Evolutionary conservation across 1,140 invertebrate species (phyloP).

Genomic region (Pseudobourletiella spinata): DNA sequence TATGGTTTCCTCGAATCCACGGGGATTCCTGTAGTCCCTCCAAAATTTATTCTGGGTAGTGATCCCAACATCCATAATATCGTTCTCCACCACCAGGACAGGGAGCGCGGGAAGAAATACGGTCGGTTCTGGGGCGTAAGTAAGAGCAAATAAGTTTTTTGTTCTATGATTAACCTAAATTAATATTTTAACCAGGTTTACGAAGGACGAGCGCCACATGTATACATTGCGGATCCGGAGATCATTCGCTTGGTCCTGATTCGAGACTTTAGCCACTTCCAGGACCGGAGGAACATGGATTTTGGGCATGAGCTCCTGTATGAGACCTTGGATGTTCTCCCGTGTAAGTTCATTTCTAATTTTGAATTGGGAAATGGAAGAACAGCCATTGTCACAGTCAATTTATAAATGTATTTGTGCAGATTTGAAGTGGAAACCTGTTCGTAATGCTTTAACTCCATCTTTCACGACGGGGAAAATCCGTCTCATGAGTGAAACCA

Average conservation of each 20-base stretch:
- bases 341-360: not conserved
- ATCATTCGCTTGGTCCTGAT: conserved; percentile 10
- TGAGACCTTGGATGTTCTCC: conserved; percentile 13
- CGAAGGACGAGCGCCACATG: not conserved
- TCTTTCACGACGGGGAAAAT: conserved; percentile 16
- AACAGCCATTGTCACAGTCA: no score
- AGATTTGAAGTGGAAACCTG: conserved; percentile 41
- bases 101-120: conserved; percentile 4
- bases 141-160: no score
- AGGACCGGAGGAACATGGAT: conserved; percentile 5
- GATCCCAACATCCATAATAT: conserved; percentile 12
- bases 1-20: conserved; percentile 14
- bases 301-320: conserved; percentile 16
- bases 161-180: not conserved
- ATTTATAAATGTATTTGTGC: no score
- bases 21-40: conserved; percentile 18
- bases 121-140: conserved; percentile 16
- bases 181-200: not conserved
- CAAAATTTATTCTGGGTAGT: conserved; percentile 6
- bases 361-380: not conserved
- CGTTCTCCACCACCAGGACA: conserved; percentile 12
- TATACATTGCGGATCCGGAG: conserved; percentile 14
- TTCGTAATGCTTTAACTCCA: conserved; percentile 11
- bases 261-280: conserved; percentile 17
- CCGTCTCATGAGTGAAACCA: conserved; percentile 16